A percentile compares a stretch with the other conserved stretches of the same genome.
These are phyloP conservation scores for Carassius gibelio DNA, from an alignment of 2,113 vertebrate genomes.

Conservation along the genomic window DNA sequence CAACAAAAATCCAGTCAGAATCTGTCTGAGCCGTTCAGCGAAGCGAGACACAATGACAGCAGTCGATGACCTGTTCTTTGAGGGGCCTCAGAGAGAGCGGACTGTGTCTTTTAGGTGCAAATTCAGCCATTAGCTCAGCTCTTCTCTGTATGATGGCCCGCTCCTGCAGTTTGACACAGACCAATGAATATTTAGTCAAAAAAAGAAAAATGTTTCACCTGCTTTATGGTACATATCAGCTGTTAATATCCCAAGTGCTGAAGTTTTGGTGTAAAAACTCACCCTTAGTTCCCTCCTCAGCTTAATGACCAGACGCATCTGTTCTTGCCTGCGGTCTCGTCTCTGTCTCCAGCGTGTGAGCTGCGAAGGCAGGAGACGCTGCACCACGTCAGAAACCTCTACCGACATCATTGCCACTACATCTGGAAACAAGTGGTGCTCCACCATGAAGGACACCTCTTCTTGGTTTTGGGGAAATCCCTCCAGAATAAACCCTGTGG, in stretches of 20 bases:
- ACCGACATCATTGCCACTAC: slow-evolving; percentile 75
- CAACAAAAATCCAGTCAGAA: slow-evolving; percentile 1
- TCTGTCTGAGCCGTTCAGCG: background rate
- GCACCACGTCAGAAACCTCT: slow-evolving; percentile 76
- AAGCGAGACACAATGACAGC: background rate
- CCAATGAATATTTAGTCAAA: background rate
- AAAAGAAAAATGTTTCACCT: background rate
- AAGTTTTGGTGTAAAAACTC: background rate
- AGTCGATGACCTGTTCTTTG: background rate
- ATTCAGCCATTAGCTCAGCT: slow-evolving; percentile 82
- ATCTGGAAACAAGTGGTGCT: slow-evolving; percentile 85
- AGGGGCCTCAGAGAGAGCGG: background rate
- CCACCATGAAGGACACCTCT: slow-evolving; percentile 80
- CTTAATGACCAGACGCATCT: slow-evolving; percentile 73
- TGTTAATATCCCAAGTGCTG: background rate
- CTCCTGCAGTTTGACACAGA: slow-evolving; percentile 69
- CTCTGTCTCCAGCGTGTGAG: slow-evolving; percentile 80
- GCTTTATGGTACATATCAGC: background rate
- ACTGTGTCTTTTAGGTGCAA: slow-evolving; percentile 36
- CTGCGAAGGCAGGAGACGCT: slow-evolving; percentile 78
- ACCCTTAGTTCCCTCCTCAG: slow-evolving; percentile 80
- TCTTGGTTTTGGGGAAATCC: slow-evolving; percentile 84
- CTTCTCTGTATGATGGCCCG: slow-evolving; percentile 81
- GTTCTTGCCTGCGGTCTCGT: slow-evolving; percentile 65
- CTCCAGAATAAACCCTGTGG: slow-evolving; percentile 91